Conservation (phyloP, 23 tunicate genomes). For the Halocynthia roretzi region DNA sequence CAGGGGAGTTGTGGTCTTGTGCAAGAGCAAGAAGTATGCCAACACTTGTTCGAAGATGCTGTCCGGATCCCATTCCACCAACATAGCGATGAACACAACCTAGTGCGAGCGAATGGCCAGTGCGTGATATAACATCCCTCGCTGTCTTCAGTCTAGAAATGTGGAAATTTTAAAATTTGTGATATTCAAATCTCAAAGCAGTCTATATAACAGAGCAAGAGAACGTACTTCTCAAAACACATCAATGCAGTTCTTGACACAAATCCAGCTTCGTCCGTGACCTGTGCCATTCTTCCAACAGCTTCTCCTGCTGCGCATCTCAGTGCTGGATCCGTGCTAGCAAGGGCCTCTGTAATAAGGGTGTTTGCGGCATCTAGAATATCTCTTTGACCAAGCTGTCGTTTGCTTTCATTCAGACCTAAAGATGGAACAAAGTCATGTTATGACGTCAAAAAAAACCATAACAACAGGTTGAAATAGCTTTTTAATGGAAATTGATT, state of each 20-base stretch:
- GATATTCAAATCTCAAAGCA: no score
- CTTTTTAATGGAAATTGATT: no score
- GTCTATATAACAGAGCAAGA: no score
- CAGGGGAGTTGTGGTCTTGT: conserved; percentile 92
- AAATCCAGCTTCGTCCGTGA: conserved; percentile 64
- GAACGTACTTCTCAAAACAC: conserved; percentile 85
- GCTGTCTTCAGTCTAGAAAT: conserved; percentile 69
- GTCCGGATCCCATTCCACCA: conserved; percentile 86
- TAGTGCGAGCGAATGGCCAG: conserved; percentile 89
- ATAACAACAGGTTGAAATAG: no score
- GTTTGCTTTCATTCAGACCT: conserved; percentile 82
- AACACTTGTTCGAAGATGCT: conserved; percentile 84
- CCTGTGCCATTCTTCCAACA: conserved; percentile 93
- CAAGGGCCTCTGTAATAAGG: conserved; percentile 59
- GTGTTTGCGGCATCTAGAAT: conserved; percentile 55
- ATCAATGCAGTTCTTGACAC: conserved; percentile 66
- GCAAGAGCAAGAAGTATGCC: conserved; percentile 88
- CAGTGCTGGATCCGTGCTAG: conserved; percentile 59
- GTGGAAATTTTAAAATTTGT: neutral
- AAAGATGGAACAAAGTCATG: neutral
- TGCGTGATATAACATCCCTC: conserved; percentile 90
- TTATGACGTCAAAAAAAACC: neutral
- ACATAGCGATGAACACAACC: conserved; percentile 91
- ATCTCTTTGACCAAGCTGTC: conserved; percentile 53
- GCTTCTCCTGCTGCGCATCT: conserved; percentile 96